Percentiles rank a stretch among this genome's conserved stretches.
phyloP scores from a whole-genome alignment of 2,888 invertebrate genomes.

The Parnassius apollo region DNA sequence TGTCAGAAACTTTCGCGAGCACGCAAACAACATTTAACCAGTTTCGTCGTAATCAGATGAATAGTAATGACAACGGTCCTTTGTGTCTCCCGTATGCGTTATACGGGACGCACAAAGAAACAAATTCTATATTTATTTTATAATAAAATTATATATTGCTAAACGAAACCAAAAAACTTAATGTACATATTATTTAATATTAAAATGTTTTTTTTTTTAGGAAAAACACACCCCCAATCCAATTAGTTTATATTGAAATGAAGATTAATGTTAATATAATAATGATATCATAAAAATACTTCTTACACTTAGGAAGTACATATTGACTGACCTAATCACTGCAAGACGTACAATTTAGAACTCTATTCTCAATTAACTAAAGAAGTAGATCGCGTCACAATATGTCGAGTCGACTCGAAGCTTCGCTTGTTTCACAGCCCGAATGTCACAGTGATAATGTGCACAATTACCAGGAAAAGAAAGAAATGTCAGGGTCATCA shows the following conservation, averaged over 20 bases:
- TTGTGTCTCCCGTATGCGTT: too few species aligned
- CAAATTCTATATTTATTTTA: too few species aligned
- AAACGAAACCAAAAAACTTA: conserved; percentile 9
- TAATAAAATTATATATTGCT: not conserved
- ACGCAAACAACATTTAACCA: too few species aligned
- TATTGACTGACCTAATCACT: not conserved
- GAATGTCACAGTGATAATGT: conserved; percentile 34
- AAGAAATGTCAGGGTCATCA: conserved; percentile 23
- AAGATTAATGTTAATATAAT: conserved; percentile 3
- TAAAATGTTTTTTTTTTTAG: too few species aligned
- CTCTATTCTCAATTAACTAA: not conserved
- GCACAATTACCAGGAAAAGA: conserved; percentile 33
- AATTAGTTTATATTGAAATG: not conserved
- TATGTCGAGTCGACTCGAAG: conserved; percentile 1
- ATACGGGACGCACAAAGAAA: too few species aligned
- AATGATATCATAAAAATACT: not conserved
- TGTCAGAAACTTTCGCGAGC: too few species aligned
- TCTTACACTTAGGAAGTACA: not conserved
- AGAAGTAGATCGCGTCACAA: not conserved
- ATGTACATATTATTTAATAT: conserved; percentile 8
- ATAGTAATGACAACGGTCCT: too few species aligned
- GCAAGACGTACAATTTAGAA: conserved; percentile 2
- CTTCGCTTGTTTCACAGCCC: conserved; percentile 22
- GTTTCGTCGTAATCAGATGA: too few species aligned
- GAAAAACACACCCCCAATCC: too few species aligned